These are phyloP conservation scores for Rhagologus leucostigma DNA, from an alignment of 2,113 vertebrate species.

Conservation along the genomic window DNA sequence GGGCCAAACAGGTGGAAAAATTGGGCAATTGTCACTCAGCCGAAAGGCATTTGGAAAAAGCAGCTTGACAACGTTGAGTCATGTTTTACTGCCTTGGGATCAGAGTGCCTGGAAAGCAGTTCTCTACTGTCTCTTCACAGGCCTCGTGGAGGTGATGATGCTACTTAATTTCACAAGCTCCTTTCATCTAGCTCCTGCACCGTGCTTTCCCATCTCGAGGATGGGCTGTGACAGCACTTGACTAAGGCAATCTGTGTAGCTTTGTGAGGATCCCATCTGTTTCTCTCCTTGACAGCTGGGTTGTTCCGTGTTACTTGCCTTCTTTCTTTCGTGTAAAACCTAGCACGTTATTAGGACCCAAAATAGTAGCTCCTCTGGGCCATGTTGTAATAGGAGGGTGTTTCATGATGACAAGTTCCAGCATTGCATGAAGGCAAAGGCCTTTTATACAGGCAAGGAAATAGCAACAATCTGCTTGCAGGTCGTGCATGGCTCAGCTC, in stretches of 20 bases:
- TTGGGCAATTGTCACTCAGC: not conserved
- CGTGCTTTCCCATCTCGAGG: not conserved
- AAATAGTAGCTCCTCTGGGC: conserved; percentile 53
- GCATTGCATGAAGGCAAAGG: not conserved
- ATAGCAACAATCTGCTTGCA: conserved; percentile 19
- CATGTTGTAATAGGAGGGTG: conserved; percentile 12
- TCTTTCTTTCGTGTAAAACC: conserved; percentile 40
- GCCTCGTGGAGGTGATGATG: conserved; percentile 15
- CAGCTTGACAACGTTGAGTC: conserved; percentile 28
- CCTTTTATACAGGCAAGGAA: not conserved
- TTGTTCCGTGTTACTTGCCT: conserved; percentile 35
- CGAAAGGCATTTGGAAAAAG: conserved; percentile 1
- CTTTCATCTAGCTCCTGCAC: conserved; percentile 42
- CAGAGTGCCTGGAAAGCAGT: conserved; percentile 40
- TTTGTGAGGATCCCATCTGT: conserved; percentile 55
- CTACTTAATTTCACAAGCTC: conserved; percentile 34
- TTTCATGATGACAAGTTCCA: conserved; percentile 45
- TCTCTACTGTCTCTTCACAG: conserved; percentile 24
- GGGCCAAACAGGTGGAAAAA: not conserved
- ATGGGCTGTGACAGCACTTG: conserved; percentile 37
- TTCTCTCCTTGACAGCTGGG: conserved; percentile 47
- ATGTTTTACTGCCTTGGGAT: conserved; percentile 36
- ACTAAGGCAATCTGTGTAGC: conserved; percentile 43
- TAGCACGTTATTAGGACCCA: conserved; percentile 6
- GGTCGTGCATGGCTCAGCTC: conserved; percentile 16